Base-by-base conservation (phyloP, 2,113 vertebrate genomes). In the Callionymus lyra region DNA sequence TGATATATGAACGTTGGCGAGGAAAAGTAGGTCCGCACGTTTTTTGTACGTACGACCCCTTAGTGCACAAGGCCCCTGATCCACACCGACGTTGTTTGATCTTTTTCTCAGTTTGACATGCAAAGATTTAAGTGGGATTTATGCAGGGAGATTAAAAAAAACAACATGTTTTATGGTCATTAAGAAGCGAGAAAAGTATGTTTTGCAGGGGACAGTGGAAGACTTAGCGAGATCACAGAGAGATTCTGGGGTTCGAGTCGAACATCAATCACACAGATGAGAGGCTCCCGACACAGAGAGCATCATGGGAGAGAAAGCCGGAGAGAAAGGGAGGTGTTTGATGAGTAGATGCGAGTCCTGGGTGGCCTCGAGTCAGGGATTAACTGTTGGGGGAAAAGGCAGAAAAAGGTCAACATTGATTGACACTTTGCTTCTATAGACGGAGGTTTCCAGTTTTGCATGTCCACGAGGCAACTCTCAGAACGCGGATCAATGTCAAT, bases 341-440 rank as follows among this genome's bases (percentile, higher is more conserved):
- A 82, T 75, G 71, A 74, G 63, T 59, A 74, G 56, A 77, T 58
- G 39, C 1, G 41, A 64, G 67, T 70, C 67, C 61, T 66, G 63
- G 49, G 65, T 67, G 76, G 59, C 57, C 39, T 36, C 47, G 47
- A 75, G 54, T 55, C 67, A 59, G 42, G 59, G 69, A 74, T 76
- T 70, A 74, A 64, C 58, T 40, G 46, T 41, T 21, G 51, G 44
- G 33, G 37, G 68, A 72, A 65, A 71, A 41, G 42, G n/a, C n/a
- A n/a, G 48, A 53, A 56, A 74, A 80, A 79, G 75, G 75, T 77
- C 76, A 70, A 32, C 61, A 75, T 68, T 79, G 75, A 79, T 19
- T 70, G 61, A 63, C 60, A 66, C 35, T 41, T 32, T 45, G 12
- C 42, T 46, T 53, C 50, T 47, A 41, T 27, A 53, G 60, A 63